Percentiles rank a stretch among this genome's conserved stretches.
These are phyloP conservation scores for Taeniopygia guttata DNA, from an alignment of 2,797 vertebrate species.

Conservation along the genomic window DNA sequence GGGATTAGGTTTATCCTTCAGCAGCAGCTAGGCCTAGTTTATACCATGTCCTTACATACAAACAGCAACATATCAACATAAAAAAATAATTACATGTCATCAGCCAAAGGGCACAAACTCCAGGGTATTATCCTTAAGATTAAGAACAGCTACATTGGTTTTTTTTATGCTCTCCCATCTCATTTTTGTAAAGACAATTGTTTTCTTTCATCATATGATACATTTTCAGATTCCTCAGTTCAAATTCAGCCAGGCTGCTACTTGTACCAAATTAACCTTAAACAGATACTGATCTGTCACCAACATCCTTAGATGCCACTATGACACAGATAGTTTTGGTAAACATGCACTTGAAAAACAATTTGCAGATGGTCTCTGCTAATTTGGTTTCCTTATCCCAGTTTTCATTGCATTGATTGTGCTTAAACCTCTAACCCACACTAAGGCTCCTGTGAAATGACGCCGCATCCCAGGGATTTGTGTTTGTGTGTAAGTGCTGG, in stretches of 20 bases:
- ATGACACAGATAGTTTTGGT: neutral
- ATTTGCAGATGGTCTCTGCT: neutral
- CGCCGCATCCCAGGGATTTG: neutral
- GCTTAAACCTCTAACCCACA: neutral
- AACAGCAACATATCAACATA: neutral
- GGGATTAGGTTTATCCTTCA: neutral
- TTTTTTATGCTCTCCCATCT: neutral
- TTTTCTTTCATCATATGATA: neutral
- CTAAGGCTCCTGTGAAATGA: neutral
- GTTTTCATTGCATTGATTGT: neutral
- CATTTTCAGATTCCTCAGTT: neutral
- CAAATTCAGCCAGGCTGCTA: neutral
- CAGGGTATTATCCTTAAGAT: neutral
- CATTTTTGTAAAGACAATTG: neutral
- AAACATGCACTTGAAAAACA: neutral
- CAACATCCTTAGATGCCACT: neutral
- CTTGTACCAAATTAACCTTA: neutral
- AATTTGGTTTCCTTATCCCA: neutral
- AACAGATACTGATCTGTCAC: neutral
- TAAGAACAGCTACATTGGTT: rapidly evolving
- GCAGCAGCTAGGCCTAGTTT: neutral
- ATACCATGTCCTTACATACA: neutral
- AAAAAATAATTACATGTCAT: neutral
- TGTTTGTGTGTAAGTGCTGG: rapidly evolving
- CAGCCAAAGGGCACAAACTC: neutral